Base-by-base conservation (phyloP, 2,113 vertebrate species). In the Phrynosoma platyrhinos region DNA sequence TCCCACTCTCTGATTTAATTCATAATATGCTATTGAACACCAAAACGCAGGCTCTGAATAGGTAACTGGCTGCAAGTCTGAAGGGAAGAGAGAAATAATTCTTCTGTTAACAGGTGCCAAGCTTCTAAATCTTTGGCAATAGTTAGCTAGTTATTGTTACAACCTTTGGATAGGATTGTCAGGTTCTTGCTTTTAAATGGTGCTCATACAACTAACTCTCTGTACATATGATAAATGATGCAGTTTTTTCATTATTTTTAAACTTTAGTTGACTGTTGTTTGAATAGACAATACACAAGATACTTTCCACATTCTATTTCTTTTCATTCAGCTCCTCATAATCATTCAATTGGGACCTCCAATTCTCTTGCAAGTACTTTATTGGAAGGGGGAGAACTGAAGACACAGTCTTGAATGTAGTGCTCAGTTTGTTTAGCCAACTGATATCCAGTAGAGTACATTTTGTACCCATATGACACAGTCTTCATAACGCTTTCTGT, bases 11-110 rank as follows among this genome's bases (percentile, higher is more conserved):
- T 99, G 99, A 96, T 99, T 99, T 79, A 99, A 95, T 95, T 99
- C 99, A 12, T 99, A 99, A 96, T 99, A 99, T 1, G 98, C 98
- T 98, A 99, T 99, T 36, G 98, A 99, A 95, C 98, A 99, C 99
- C 99, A 99, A 96, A 99, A 99, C 0, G 98, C 98, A 84, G 99
- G 99, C 92, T 99, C 98, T 0, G 98, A 99, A 93, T 99, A 99
- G 90, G 98, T 99, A 87, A 99, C 98, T 0, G 98, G 99, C 91
- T 99, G 99, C 88, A 99, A 97, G 94, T 99, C 99, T 99, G 92
- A 9, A 93, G 91, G 87, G 6, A 18, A 79, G 68, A 85, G 55
- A 68, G 80, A 91, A 76, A 69, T 12, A 42, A 8, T 89, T 64
- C 27, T 83, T 85, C 4, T 74, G 69, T 90, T 69, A 90, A 66